Conservation (phyloP, 1,140 invertebrate species). For the Drosophila ironensis region DNA sequence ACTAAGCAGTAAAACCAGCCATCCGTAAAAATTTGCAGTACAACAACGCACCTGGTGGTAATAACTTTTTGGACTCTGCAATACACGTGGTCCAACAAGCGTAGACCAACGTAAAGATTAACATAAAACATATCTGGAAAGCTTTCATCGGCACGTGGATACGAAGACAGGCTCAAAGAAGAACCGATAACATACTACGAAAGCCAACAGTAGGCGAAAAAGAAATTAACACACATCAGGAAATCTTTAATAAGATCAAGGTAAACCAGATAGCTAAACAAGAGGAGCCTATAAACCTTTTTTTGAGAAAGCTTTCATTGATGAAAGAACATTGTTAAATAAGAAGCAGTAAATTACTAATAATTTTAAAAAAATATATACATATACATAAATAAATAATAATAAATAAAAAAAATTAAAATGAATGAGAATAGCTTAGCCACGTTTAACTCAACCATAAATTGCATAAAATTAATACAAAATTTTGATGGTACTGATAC, state of each 20-base stretch:
- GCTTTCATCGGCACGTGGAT: background rate
- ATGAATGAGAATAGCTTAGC: slow-evolving; percentile 10
- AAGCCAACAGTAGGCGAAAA: background rate
- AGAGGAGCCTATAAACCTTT: background rate
- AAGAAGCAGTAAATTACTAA: background rate
- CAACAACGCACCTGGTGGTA: too few relatives aligned
- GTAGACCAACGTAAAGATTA: background rate
- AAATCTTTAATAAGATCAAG: background rate
- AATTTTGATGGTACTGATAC: slow-evolving; percentile 19
- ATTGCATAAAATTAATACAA: slow-evolving; percentile 27
- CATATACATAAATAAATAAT: background rate
- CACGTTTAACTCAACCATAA: slow-evolving; percentile 16
- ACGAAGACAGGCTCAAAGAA: background rate
- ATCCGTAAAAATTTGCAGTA: too few relatives aligned
- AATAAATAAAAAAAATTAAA: background rate
- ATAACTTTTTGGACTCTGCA: background rate
- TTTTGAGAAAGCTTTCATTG: background rate
- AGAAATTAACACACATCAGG: background rate
- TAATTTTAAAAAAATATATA: too few relatives aligned
- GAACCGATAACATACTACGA: background rate
- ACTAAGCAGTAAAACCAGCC: too few relatives aligned
- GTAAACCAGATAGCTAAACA: too few relatives aligned
- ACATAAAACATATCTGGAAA: background rate
- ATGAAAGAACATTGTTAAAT: too few relatives aligned
- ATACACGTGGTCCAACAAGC: background rate